phyloP scores from a whole-genome alignment of 2,888 invertebrate species.

The Ornithoptera alexandrae region DNA sequence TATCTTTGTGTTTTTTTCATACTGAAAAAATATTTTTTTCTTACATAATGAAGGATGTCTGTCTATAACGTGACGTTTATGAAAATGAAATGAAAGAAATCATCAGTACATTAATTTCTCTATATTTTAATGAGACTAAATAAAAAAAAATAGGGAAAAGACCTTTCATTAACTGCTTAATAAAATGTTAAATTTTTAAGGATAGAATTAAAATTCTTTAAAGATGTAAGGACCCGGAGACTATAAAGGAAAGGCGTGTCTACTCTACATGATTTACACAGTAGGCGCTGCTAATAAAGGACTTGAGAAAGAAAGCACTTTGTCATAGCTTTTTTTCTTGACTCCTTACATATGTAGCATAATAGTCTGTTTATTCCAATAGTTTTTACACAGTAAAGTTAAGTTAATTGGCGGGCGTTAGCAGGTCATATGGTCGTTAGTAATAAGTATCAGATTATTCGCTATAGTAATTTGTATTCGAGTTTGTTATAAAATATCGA shows the following conservation, averaged over 20 bases:
- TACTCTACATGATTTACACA: conserved; percentile 44
- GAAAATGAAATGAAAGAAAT: no score
- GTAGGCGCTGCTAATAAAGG: conserved; percentile 57
- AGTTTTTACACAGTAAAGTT: neutral
- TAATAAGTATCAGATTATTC: neutral
- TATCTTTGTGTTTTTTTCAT: no score
- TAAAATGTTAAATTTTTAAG: neutral
- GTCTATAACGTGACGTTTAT: no score
- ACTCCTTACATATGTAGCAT: conserved; percentile 45
- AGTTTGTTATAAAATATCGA: no score
- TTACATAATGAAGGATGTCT: no score
- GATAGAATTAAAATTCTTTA: neutral
- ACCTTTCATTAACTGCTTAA: neutral
- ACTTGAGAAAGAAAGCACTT: conserved; percentile 52
- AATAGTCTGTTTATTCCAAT: neutral
- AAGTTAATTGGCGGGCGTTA: neutral
- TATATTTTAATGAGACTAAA: no score
- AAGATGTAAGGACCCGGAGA: conserved; percentile 26
- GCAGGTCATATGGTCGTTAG: neutral
- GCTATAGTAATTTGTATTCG: no score
- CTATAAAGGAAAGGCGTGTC: conserved; percentile 39
- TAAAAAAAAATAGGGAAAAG: no score
- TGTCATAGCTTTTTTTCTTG: conserved; percentile 51
- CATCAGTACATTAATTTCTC: no score
- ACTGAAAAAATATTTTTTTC: no score